phyloP scores from a whole-genome alignment of 2,113 vertebrate species.

The Rhombomys opimus region DNA sequence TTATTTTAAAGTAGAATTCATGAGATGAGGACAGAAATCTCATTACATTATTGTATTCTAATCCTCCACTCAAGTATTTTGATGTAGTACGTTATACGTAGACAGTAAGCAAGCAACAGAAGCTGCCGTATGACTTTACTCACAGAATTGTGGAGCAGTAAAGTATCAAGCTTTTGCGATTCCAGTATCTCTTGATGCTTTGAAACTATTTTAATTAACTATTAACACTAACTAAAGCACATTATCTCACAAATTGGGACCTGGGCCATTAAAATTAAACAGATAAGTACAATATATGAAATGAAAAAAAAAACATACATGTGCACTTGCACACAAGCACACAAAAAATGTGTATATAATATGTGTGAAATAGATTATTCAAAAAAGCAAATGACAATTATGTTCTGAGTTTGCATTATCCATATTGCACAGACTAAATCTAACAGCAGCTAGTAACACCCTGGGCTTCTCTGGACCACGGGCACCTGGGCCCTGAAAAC shows the following conservation, averaged over 20 bases:
- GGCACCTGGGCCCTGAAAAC: neutral
- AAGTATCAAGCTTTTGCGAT: neutral
- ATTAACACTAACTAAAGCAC: neutral
- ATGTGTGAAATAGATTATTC: neutral
- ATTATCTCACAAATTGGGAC: neutral
- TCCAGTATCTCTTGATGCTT: neutral
- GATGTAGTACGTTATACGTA: neutral
- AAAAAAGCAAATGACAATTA: neutral
- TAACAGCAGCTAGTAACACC: neutral
- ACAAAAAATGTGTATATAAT: neutral
- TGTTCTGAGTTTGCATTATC: neutral
- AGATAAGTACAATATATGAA: neutral
- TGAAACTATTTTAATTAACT: slow-evolving; percentile 29
- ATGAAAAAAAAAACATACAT: neutral
- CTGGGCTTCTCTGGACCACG: neutral
- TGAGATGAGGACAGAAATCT: neutral
- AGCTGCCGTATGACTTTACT: neutral
- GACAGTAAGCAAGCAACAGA: neutral
- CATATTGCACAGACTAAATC: neutral
- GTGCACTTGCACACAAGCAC: neutral
- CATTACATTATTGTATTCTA: neutral
- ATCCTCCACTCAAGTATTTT: neutral
- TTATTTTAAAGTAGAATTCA: slow-evolving; percentile 3
- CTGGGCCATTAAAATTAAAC: neutral
- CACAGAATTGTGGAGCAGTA: neutral